Evolutionary conservation across 1,140 invertebrate species (phyloP), one percentile per base, ranked within the genome.

Genomic region (Leptestheria dahalacensis): DNA sequence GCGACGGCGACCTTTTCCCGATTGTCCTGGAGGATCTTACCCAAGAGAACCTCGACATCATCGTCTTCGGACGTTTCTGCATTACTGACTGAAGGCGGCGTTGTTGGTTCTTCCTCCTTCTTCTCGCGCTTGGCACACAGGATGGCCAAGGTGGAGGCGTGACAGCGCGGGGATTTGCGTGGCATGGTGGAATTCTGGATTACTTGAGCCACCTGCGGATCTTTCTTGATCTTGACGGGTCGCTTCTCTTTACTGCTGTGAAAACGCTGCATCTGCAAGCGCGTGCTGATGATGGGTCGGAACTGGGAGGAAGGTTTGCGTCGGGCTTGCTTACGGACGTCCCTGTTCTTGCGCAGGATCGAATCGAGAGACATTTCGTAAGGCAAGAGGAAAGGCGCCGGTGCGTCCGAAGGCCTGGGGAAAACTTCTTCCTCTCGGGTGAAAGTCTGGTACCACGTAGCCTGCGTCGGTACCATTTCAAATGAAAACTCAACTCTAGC

Each of bases 141-240:
- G 58, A 89, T 85, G 0, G 86, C 87, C 33, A 88, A 68, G 0
- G 87, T 90, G 0, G 85, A 88, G 0, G 86, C 86, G 66, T 90
- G 87, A 68, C 88, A 87, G 26, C 87, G 72, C 0, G 87, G 87
- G 2, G 85, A 88, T 66, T 89, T 88, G n/a, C 86, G 72, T 0
- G 86, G 83, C 61, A 82, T 82, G 61, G 77, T 72, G 6, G 33
- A 6, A 15, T 41, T 41, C 6, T 9, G 33, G 6, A 41, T 41
- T 15, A 41, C 33, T 41, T 41, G 6, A 15, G 6, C 15, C 25
- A 55, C 80, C 74, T 2, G 69, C 59, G 23, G 65, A 64, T 53
- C 20, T 23, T 65, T 67, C 3, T 59, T 24, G 57, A 68, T 57
- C 56, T 21, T 53, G 23, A 33, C 48, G 41, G 29, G 49, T 64